Conservation (phyloP, 2,113 vertebrate genomes). For the Phodopus roborovskii region DNA sequence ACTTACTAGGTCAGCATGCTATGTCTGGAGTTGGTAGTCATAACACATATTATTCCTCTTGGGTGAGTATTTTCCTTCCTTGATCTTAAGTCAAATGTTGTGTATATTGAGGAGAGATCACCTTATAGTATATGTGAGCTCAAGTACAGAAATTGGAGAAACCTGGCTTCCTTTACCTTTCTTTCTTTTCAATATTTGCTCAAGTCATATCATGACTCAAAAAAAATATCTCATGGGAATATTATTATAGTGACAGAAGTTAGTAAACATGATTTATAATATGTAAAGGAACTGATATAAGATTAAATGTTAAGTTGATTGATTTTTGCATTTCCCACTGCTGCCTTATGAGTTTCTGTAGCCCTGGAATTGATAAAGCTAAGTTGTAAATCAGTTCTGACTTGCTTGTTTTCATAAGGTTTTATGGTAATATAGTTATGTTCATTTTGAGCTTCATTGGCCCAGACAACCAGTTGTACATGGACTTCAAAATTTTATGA, state of each 20-base stretch:
- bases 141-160: not conserved
- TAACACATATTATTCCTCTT: not conserved
- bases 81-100: not conserved
- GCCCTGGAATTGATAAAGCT: not conserved
- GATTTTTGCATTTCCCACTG: not conserved
- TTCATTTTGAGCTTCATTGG: not conserved
- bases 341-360: not conserved
- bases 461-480: not conserved
- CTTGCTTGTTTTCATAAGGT: not conserved
- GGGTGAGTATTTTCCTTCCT: not conserved
- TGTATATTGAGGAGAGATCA: not conserved
- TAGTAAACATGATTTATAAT: not conserved
- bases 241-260: not conserved
- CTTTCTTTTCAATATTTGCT: not conserved
- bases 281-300: not conserved
- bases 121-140: not conserved
- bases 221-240: not conserved
- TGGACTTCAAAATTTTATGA: not conserved
- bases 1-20: not conserved
- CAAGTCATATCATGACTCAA: not conserved
- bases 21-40: not conserved
- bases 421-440: not conserved
- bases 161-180: not conserved
- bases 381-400: not conserved
- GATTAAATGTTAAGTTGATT: not conserved